Evolutionary conservation across 1,140 invertebrate species (phyloP).

Genomic region (Calephelis nemesis): DNA sequence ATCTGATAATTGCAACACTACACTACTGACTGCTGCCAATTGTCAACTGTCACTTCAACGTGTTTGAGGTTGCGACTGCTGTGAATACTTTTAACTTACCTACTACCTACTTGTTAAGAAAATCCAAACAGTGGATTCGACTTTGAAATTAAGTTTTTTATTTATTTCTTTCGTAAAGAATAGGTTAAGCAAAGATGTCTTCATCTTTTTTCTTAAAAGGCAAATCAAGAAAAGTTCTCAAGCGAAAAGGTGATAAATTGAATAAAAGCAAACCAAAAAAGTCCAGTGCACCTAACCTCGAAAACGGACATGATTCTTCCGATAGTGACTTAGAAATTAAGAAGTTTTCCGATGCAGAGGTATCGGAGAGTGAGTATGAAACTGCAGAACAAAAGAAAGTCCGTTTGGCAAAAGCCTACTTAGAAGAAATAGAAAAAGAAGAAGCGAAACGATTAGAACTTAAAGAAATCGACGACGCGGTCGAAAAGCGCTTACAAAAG

Average conservation of each 20-base stretch:
- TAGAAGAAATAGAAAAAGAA: conserved; percentile 91
- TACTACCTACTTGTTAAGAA: too few species aligned
- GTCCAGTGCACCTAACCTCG: conserved; percentile 72
- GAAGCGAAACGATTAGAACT: conserved; percentile 85
- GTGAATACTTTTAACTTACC: background rate
- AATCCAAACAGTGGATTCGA: background rate
- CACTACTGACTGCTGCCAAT: background rate
- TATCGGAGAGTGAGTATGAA: conserved; percentile 86
- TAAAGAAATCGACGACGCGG: conserved; percentile 83
- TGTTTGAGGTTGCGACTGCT: conserved; percentile 1
- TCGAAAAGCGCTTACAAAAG: conserved; percentile 87
- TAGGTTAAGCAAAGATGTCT: conserved; percentile 45
- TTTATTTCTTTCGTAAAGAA: too few species aligned
- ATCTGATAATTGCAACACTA: too few species aligned
- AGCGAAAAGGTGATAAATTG: conserved; percentile 74
- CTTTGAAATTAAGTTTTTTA: too few species aligned
- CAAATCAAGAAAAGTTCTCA: conserved; percentile 78
- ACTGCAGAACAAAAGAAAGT: conserved; percentile 94
- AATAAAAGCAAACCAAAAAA: conserved; percentile 61
- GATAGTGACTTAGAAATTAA: conserved; percentile 73
- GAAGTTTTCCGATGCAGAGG: conserved; percentile 78
- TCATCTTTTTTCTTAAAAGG: conserved; percentile 83
- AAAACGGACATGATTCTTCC: conserved; percentile 78
- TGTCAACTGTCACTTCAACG: conserved; percentile 27
- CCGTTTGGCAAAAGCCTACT: conserved; percentile 92